Percentiles rank a stretch among this genome's conserved stretches.
phyloP scores from a whole-genome alignment of 2,113 vertebrate genomes.

The Oreocharis arfaki region DNA sequence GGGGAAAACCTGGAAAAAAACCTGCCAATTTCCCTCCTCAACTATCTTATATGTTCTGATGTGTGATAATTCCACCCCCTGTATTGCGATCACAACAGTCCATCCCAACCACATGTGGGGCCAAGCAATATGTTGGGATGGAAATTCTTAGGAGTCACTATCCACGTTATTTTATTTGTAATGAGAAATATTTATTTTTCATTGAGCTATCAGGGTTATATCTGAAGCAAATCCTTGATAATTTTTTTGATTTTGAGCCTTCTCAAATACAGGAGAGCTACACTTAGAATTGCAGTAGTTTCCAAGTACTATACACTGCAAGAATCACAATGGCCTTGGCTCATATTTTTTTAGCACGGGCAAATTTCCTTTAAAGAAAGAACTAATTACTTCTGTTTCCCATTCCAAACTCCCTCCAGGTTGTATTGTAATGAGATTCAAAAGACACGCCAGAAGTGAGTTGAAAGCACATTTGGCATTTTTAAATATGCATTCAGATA shows the following conservation, averaged over 20 bases:
- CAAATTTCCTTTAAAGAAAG: conserved; percentile 20
- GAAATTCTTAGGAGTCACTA: neutral
- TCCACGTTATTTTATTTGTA: neutral
- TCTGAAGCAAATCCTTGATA: neutral
- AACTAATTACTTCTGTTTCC: conserved; percentile 33
- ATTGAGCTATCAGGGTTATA: neutral
- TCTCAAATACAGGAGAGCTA: neutral
- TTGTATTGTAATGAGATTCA: conserved; percentile 30
- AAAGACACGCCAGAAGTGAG: neutral
- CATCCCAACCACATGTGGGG: rapidly evolving
- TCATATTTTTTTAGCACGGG: neutral
- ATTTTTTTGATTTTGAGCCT: neutral
- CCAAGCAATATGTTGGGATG: neutral
- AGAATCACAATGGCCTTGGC: neutral
- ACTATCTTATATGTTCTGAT: neutral
- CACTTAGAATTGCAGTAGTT: neutral
- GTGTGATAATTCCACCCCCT: neutral
- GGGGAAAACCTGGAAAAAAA: neutral
- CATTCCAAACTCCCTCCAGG: conserved; percentile 19
- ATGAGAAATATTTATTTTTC: neutral
- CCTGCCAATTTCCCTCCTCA: neutral
- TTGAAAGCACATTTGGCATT: conserved; percentile 12
- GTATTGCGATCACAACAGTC: neutral
- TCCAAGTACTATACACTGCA: neutral
- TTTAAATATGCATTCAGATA: conserved; percentile 36